These are phyloP conservation scores for Gila orcuttii DNA, from an alignment of 2,113 vertebrate species.

Conservation along the genomic window DNA sequence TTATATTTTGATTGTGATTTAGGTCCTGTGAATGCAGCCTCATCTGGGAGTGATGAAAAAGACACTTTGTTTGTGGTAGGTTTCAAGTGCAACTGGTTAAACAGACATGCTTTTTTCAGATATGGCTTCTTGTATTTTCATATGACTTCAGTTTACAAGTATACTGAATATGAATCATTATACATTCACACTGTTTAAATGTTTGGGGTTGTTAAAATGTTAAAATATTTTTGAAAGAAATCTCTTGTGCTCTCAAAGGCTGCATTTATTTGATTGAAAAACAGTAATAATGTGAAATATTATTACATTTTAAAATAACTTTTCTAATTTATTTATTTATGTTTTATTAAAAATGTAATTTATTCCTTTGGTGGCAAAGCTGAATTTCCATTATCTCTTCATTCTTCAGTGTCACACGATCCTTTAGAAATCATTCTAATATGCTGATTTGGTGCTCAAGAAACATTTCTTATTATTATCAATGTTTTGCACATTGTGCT, in stretches of 20 bases:
- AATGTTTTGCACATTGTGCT: not conserved
- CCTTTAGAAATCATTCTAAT: not conserved
- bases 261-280: not conserved
- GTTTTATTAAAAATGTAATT: not conserved
- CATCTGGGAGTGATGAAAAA: not conserved
- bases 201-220: not conserved
- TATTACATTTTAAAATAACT: not conserved
- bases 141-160: not conserved
- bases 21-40: slow-evolving; percentile 3
- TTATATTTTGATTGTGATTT: slow-evolving; percentile 1
- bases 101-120: not conserved
- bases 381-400: not conserved
- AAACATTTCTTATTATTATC: not conserved
- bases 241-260: not conserved
- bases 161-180: not conserved
- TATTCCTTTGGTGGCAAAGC: not conserved
- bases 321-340: too few relatives aligned
- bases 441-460: not conserved
- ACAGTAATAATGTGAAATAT: not conserved
- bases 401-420: not conserved
- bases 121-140: not conserved
- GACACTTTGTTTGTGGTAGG: not conserved
- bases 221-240: not conserved
- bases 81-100: not conserved
- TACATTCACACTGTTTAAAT: not conserved